Evolutionary conservation across 2,797 vertebrate genomes (phyloP).

Genomic region (Pogonophryne albipinna): DNA sequence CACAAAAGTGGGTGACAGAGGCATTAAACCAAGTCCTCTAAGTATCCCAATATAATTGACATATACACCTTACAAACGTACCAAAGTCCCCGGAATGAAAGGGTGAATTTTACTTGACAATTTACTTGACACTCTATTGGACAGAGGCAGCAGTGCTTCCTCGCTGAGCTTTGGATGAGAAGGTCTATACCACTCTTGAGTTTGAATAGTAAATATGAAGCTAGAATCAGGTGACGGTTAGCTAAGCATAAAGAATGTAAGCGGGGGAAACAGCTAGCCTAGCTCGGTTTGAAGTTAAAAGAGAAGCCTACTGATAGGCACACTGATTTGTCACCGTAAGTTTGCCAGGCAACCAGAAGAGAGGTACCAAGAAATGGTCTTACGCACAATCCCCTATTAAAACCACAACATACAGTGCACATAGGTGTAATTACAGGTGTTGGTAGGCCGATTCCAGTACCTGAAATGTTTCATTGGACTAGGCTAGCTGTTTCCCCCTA

Average conservation of each 20-base stretch:
- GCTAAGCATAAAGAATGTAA: neutral
- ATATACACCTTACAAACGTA: constrained; percentile 6
- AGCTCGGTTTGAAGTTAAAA: neutral
- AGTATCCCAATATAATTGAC: neutral
- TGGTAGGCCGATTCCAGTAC: neutral
- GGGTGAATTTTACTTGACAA: neutral
- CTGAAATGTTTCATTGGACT: neutral
- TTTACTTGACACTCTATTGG: neutral
- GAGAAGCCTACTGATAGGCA: neutral
- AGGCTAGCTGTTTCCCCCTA: neutral
- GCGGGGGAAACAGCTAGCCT: neutral
- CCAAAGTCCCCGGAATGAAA: neutral
- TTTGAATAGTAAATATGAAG: neutral
- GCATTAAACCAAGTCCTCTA: constrained; percentile 25
- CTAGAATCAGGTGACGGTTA: neutral
- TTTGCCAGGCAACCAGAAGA: neutral
- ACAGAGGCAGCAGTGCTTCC: neutral
- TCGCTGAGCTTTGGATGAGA: neutral
- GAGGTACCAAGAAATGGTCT: neutral
- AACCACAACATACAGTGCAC: neutral
- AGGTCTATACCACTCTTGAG: neutral
- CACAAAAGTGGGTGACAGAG: constrained; percentile 32
- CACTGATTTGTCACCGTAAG: neutral
- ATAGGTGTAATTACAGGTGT: neutral
- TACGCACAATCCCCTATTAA: no score